Evolutionary conservation across 2,888 invertebrate genomes (phyloP), one percentile per base, ranked within the genome.

Genomic region (Luperina nickerlii): DNA sequence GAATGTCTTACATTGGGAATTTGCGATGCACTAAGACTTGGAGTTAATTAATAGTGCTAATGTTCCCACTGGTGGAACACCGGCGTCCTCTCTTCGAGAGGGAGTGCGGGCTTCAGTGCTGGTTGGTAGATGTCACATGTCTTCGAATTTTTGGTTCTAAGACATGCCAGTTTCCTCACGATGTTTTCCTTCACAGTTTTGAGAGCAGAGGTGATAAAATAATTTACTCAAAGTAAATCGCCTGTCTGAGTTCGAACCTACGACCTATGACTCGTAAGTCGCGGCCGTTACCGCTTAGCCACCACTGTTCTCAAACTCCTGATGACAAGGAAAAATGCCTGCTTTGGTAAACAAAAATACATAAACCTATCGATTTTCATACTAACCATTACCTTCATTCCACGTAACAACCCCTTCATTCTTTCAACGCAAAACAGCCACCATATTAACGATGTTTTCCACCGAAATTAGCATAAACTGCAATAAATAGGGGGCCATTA

Each of bases 381-480:
- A n/a, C 24, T 57, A 24, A 57, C 32, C n/a, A n/a, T 60, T n/a
- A 60, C 67, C 6, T 81, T 68, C 18, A 11, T 27, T 7, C 32
- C 48, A 6, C 20, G 11, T 62, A 27, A 60, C 24, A 77, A 67
- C 74, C 67, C 42, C 38, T 63, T 60, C 20, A 63, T 76, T 81
- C 57, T 69, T 65, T 32, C 11, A 78, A 62, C 60, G 60, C 74
- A 72, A 63, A 76, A 60, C 74, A 6, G 24, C 63, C 9, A 18
- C 51, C 48, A 81, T 42, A 42, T 84, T 79, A 74, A 87, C 81
- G 68, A 77, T 27, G n/a, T 74, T 74, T 81, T 66, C 72, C 62
- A 38, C 24, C 32, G 24, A 81, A 87, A 86, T 84, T 79, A 72
- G 66, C 86, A 88, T 86, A 84, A 89, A 85, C 77, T 89, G 79